Evolutionary conservation across 1,140 invertebrate genomes (phyloP), one percentile per base, ranked within the genome.

Genomic region (Ctenoplectra terminalis): DNA sequence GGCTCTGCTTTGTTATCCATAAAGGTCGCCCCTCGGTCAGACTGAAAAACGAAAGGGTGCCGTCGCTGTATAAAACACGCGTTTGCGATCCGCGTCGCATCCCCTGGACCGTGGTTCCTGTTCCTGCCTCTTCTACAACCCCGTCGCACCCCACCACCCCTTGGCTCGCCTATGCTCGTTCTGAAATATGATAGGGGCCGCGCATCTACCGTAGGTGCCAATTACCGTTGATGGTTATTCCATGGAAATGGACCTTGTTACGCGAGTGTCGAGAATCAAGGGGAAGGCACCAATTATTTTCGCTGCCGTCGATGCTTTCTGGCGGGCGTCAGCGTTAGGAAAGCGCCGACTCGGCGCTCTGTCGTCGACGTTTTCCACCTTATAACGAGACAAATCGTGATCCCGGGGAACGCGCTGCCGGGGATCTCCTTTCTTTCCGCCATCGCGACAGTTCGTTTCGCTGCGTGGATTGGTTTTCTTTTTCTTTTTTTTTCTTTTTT

Each of bases 191-290:
- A 94, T 93, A 93, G 91, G 88, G 84, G 82, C 86, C 81, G 77
- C 79, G 84, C 83, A 89, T 85, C n/a, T 54, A 82, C 85, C 89
- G 85, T 88, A 92, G 90, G 90, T 93, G 92, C 93, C 93, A 94
- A 94, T 94, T 94, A 94, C 90, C 87, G 89, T 80, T 93, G 92
- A 93, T 93, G 92, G 93, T 91, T 93, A 93, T 93, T 93, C 91
- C 90, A 94, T 94, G 93, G 92, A 94, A 93, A 94, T 93, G 90
- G 92, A 91, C 91, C 93, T 93, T 93, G 92, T 94, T 93, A 93
- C 90, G 86, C 83, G 85, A 74, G 78, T 83, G 88, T 88, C 89
- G 90, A 89, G 89, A 92, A 92, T 91, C 91, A 82, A 86, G 75
- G 88, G 75, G 82, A 90, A 93, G 91, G 91, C 90, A 91, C 91